These are phyloP conservation scores for Panthera uncia DNA, from an alignment of 2,113 vertebrate species.

Conservation along the genomic window DNA sequence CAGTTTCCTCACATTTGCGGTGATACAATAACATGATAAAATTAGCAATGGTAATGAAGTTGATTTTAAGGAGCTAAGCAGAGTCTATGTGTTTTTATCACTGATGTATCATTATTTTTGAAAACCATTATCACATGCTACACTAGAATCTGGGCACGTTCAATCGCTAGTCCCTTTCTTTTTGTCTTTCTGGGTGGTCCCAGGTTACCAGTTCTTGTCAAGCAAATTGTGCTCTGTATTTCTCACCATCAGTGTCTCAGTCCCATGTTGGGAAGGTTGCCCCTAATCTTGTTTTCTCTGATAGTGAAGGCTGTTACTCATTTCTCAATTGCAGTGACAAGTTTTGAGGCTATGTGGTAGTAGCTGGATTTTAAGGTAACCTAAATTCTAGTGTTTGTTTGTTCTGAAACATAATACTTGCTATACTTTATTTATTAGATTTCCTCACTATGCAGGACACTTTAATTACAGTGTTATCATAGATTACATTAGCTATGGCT, in stretches of 20 bases:
- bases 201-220: constrained; percentile 59
- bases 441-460: constrained; percentile 50
- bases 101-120: not conserved
- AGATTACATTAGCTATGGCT: not conserved
- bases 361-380: constrained; percentile 37
- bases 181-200: constrained; percentile 55
- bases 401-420: constrained; percentile 55
- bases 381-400: constrained; percentile 41
- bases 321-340: constrained; percentile 58
- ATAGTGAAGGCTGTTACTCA: constrained; percentile 59
- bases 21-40: not conserved
- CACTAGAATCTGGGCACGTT: not conserved
- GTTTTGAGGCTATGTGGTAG: constrained; percentile 51
- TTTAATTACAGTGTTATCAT: constrained; percentile 60
- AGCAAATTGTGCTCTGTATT: constrained; percentile 50
- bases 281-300: constrained; percentile 73
- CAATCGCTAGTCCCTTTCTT: not conserved
- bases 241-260: constrained; percentile 32
- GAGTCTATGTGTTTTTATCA: not conserved
- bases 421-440: constrained; percentile 61
- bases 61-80: not conserved
- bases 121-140: not conserved
- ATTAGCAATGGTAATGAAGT: not conserved
- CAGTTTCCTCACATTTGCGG: constrained; percentile 16
- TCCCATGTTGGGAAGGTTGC: not conserved